Conservation (phyloP, 2,888 invertebrate genomes). For the Lissocephala sabroskyi region DNA sequence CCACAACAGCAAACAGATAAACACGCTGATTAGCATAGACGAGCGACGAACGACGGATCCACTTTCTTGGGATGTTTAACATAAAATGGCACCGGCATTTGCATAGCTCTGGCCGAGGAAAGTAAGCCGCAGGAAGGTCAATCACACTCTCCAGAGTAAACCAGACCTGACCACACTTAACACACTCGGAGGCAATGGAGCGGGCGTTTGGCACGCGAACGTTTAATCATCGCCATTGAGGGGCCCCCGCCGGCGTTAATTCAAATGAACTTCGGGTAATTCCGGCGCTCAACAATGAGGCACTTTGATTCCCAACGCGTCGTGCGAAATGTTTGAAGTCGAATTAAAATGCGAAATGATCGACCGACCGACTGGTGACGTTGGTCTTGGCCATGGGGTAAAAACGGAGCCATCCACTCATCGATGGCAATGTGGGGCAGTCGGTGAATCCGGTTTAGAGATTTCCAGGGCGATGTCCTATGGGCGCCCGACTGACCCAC, state of each 20-base stretch:
- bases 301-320: constrained; percentile 26
- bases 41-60: constrained; percentile 15
- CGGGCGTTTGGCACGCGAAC: constrained; percentile 28
- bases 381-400: constrained; percentile 40
- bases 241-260: constrained; percentile 24
- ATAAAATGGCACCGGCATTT: constrained; percentile 40
- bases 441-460: constrained; percentile 10
- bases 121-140: constrained; percentile 39
- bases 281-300: constrained; percentile 25
- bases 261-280: constrained; percentile 60
- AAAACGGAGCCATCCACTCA: constrained; percentile 12
- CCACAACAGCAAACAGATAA: neutral
- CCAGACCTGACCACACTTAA: constrained; percentile 45
- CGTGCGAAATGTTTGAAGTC: constrained; percentile 9
- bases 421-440: constrained; percentile 3
- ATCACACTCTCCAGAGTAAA: constrained; percentile 28
- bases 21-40: constrained; percentile 47
- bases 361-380: constrained; percentile 25
- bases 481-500: no score
- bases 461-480: no score
- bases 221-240: neutral
- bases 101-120: neutral
- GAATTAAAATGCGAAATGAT: constrained; percentile 13
- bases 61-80: constrained; percentile 61
- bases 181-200: constrained; percentile 13